These are phyloP conservation scores for Ochropacha duplaris DNA, from an alignment of 2,888 invertebrate genomes.

Conservation along the genomic window DNA sequence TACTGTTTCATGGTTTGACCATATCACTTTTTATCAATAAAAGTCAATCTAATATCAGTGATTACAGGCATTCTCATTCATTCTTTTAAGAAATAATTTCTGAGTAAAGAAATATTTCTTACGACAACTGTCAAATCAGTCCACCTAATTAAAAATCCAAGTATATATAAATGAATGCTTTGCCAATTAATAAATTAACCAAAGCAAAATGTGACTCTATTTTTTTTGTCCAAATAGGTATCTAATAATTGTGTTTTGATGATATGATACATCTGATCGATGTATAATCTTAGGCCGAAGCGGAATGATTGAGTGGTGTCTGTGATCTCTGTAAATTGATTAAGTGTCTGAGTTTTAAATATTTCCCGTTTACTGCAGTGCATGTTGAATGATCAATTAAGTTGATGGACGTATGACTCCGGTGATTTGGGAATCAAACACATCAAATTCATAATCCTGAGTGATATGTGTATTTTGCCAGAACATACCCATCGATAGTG, in stretches of 20 bases:
- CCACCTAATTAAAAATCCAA: too few relatives aligned
- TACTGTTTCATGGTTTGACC: too few relatives aligned
- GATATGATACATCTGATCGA: conserved; percentile 13
- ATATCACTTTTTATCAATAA: too few relatives aligned
- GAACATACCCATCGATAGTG: not conserved
- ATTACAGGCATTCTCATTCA: too few relatives aligned
- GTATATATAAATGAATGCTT: too few relatives aligned
- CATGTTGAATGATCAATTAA: conserved; percentile 76
- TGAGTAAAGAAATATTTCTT: too few relatives aligned
- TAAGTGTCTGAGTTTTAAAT: conserved; percentile 70
- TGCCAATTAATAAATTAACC: too few relatives aligned
- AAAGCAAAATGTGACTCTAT: not conserved
- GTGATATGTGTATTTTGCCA: conserved; percentile 37
- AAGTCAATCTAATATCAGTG: too few relatives aligned
- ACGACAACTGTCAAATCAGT: too few relatives aligned
- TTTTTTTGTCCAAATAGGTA: not conserved
- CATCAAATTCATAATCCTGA: conserved; percentile 37
- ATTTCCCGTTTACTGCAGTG: conserved; percentile 59
- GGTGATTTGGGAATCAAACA: conserved; percentile 43
- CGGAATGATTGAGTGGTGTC: conserved; percentile 63
- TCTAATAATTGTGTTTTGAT: not conserved
- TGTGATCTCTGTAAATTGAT: conserved; percentile 74
- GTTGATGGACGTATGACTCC: conserved; percentile 67
- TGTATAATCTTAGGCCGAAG: conserved; percentile 24
- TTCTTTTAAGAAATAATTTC: too few relatives aligned